Base-by-base conservation (phyloP, 2,113 vertebrate species). In the Cephalopholis sonnerati region DNA sequence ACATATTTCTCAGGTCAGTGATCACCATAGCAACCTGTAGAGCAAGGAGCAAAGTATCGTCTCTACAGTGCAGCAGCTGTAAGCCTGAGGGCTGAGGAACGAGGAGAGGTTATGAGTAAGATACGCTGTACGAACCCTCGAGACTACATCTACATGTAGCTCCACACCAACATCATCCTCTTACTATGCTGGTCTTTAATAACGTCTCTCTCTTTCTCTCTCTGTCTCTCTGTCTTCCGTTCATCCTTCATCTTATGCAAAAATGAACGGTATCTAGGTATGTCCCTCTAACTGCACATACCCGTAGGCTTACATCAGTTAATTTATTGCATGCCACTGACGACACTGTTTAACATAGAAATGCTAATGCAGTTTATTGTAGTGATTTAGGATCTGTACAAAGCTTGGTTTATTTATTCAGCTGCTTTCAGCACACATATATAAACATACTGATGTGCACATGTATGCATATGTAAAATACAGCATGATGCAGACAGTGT, bases 11-110 rank as follows among this genome's bases (percentile, higher is more conserved):
- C 80, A 66, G 81, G 84, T 85, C 69, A 84, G 78, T 59, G 25
- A 87, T 93, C 71, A 76, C 89, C 87, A 93, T 93, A 69, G 92
- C 88, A 93, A 93, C 89, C 57, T 80, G 82, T 87, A 25, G 72
- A 87, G 62, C 84, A 76, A 46, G 67, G 77, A 78, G 41, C 58
- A 53, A 46, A 41, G 55, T 22, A 54, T 44, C 55, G 15, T 86
- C 50, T 83, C 48, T 58, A 16, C 53, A 25, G 65, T n/a, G 15
- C 53, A 84, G 86, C 87, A 74, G 74, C 75, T 88, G 73, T 71
- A 68, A 75, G 89, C 89, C 64, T 74, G 51, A 76, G 79, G 88
- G 84, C 77, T 66, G 44, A 85, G 39, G 54, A 85, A 46, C 3
- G 66, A 61, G 22, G 76, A 85, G 73, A 74, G 44, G 81, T 83